phyloP scores from a whole-genome alignment of 2,113 vertebrate species.

The Lamprologus ornatipinnis region DNA sequence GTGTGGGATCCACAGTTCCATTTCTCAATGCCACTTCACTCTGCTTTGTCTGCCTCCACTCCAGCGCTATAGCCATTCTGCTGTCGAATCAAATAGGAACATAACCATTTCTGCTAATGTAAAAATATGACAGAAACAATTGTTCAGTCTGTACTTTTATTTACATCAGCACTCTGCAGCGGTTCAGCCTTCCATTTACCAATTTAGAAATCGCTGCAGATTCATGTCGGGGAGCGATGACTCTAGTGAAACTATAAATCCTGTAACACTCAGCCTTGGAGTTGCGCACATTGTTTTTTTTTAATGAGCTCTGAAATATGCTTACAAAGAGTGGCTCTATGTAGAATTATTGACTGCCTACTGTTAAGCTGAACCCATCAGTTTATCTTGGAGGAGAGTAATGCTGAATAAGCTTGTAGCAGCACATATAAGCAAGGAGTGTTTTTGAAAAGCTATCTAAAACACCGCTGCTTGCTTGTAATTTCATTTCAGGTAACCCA shows the following conservation, averaged over 20 bases:
- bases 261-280: background rate
- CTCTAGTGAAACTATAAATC: background rate
- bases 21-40: background rate
- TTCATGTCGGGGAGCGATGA: background rate
- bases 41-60: background rate
- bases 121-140: background rate
- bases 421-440: background rate
- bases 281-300: background rate
- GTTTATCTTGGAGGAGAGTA: background rate
- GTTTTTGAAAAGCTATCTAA: background rate
- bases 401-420: conserved; percentile 10
- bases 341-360: background rate
- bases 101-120: background rate
- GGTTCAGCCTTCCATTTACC: background rate
- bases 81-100: background rate
- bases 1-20: background rate
- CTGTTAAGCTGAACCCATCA: background rate
- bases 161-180: background rate
- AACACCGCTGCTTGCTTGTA: background rate
- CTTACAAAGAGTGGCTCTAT: conserved; percentile 2
- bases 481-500: background rate
- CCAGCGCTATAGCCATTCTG: background rate
- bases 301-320: conserved; percentile 32
- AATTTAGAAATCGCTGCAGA: background rate
- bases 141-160: background rate